A percentile compares a stretch with the other conserved stretches of the same genome.
phyloP scores from a whole-genome alignment of 2,888 invertebrate species.

The Oscheius sp. region DNA sequence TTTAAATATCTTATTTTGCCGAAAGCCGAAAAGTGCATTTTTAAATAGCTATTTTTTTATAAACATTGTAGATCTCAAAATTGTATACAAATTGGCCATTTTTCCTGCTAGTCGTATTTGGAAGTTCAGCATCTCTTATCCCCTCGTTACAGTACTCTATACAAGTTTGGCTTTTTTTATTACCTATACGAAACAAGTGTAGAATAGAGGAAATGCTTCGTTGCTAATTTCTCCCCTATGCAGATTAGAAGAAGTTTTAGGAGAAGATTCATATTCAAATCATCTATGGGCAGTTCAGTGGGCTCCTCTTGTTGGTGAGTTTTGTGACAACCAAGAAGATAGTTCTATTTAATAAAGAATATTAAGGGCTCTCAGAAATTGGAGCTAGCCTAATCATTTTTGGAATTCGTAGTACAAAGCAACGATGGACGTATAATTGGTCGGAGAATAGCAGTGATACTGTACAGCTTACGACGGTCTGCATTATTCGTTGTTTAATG shows the following conservation, averaged over 20 bases:
- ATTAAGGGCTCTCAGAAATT: conserved; percentile 34
- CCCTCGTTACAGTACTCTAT: conserved; percentile 26
- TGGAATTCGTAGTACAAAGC: conserved; percentile 43
- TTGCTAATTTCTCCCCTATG: conserved; percentile 40
- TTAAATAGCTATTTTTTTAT: neutral
- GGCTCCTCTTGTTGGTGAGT: conserved; percentile 42
- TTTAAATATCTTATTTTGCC: too few species aligned
- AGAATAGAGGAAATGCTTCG: conserved; percentile 39
- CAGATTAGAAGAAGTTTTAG: conserved; percentile 49
- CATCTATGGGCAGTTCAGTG: conserved; percentile 43
- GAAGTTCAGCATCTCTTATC: conserved; percentile 9
- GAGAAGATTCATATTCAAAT: conserved; percentile 36
- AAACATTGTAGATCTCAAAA: conserved; percentile 17
- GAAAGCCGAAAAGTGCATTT: too few species aligned
- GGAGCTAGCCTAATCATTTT: conserved; percentile 35
- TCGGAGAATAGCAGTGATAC: conserved; percentile 42
- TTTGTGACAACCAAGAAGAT: neutral
- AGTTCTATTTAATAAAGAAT: neutral
- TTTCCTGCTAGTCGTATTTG: conserved; percentile 8
- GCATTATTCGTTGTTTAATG: conserved; percentile 48
- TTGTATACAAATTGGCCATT: conserved; percentile 24
- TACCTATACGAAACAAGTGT: neutral
- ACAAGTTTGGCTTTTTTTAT: neutral
- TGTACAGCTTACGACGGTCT: conserved; percentile 35
- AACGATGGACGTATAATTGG: conserved; percentile 56